Conservation (phyloP, 2,113 vertebrate genomes). For the Ariopsis seemanni region DNA sequence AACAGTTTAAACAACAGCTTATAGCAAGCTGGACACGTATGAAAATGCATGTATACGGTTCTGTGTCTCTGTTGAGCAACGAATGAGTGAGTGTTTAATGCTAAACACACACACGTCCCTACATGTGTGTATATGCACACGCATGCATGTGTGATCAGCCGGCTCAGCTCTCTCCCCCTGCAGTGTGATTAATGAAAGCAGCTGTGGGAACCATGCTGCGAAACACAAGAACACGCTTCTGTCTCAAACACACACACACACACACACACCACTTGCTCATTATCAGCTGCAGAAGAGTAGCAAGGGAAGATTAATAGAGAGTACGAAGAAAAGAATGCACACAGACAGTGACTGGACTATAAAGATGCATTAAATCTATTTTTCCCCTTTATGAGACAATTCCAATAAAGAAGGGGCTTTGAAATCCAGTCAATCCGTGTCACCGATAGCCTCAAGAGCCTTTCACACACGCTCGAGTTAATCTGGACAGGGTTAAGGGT, state of each 20-base stretch:
- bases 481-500: slow-evolving; percentile 5
- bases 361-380: neutral
- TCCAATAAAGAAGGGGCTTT: neutral
- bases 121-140: slow-evolving; percentile 8
- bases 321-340: neutral
- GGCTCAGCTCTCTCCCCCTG: slow-evolving; percentile 31
- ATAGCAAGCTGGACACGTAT: neutral
- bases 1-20: neutral
- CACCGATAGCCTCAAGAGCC: neutral
- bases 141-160: slow-evolving; percentile 28
- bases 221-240: slow-evolving; percentile 27
- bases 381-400: neutral
- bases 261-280: slow-evolving; percentile 44
- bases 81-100: slow-evolving; percentile 25
- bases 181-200: slow-evolving; percentile 56
- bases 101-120: slow-evolving; percentile 15
- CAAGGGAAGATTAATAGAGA: neutral
- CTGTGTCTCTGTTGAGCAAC: neutral
- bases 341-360: neutral
- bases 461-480: neutral
- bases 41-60: neutral
- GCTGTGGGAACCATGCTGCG: slow-evolving; percentile 41
- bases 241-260: neutral
- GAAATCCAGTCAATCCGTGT: neutral
- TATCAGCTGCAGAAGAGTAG: slow-evolving; percentile 39